Conservation (phyloP, 2,113 vertebrate species). For the Oenanthe oenanthe region DNA sequence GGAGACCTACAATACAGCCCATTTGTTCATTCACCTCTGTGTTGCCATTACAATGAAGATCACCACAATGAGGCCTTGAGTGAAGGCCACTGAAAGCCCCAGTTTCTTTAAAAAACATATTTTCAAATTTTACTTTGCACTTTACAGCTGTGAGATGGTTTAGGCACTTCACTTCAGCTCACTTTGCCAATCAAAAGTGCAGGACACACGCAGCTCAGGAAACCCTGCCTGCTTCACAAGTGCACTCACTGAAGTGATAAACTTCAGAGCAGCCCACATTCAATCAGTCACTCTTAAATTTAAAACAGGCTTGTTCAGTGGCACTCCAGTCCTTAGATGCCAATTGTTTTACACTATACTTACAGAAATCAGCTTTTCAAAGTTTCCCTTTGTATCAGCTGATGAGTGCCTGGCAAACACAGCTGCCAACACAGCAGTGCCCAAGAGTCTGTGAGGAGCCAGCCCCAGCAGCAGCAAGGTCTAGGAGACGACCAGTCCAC, state of each 20-base stretch:
- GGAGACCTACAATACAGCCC: background rate
- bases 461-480: background rate
- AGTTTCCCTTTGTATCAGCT: background rate
- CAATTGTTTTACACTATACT: background rate
- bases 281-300: background rate
- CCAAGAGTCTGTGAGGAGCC: background rate
- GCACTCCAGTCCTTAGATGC: background rate
- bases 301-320: background rate
- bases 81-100: background rate
- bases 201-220: background rate
- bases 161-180: background rate
- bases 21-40: background rate
- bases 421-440: background rate
- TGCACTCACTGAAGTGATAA: background rate
- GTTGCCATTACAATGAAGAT: background rate
- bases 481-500: rapidly evolving
- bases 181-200: background rate
- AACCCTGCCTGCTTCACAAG: background rate
- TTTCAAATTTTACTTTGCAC: background rate
- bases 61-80: background rate
- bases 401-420: background rate
- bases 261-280: background rate
- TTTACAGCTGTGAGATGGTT: background rate
- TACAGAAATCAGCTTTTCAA: background rate
- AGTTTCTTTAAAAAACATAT: background rate